Evolutionary conservation across 1,140 invertebrate genomes (phyloP).

Genomic region (Glomeris maerens): DNA sequence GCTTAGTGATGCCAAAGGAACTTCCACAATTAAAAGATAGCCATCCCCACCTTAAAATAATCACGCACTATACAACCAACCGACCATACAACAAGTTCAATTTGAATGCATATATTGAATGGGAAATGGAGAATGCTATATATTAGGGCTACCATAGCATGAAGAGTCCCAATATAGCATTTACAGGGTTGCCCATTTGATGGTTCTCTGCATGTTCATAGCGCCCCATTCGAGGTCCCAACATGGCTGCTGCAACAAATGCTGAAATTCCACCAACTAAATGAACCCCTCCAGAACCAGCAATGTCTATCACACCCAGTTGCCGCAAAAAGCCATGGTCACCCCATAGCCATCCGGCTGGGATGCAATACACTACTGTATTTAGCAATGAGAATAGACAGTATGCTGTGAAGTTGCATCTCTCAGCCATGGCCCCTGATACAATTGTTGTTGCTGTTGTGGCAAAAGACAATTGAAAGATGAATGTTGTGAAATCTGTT

Average conservation of each 20-base stretch:
- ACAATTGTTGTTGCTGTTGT: conserved; percentile 77
- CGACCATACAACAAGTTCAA: too few species aligned
- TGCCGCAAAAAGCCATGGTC: conserved; percentile 67
- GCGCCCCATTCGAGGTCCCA: conserved; percentile 70
- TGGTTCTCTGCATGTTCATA: conserved; percentile 58
- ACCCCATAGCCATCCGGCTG: conserved; percentile 85
- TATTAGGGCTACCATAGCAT: conserved; percentile 68
- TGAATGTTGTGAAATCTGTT: conserved; percentile 59
- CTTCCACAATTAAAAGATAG: conserved; percentile 79
- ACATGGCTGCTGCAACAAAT: conserved; percentile 72
- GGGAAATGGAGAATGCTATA: too few species aligned
- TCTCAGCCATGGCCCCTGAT: conserved; percentile 35
- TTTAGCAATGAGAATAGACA: conserved; percentile 79
- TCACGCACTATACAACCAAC: too few species aligned
- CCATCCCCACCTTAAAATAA: conserved; percentile 74
- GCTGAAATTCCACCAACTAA: conserved; percentile 63
- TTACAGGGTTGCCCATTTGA: conserved; percentile 73
- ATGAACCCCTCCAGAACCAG: conserved; percentile 80
- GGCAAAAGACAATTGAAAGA: conserved; percentile 69
- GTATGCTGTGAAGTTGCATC: conserved; percentile 79
- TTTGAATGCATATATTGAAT: too few species aligned
- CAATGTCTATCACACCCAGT: conserved; percentile 72
- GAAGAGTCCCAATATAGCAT: conserved; percentile 78
- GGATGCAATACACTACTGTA: conserved; percentile 78
- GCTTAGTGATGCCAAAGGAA: conserved; percentile 45